These are phyloP conservation scores for Ectemnius cavifrons DNA, from an alignment of 2,888 invertebrate species.

Conservation along the genomic window DNA sequence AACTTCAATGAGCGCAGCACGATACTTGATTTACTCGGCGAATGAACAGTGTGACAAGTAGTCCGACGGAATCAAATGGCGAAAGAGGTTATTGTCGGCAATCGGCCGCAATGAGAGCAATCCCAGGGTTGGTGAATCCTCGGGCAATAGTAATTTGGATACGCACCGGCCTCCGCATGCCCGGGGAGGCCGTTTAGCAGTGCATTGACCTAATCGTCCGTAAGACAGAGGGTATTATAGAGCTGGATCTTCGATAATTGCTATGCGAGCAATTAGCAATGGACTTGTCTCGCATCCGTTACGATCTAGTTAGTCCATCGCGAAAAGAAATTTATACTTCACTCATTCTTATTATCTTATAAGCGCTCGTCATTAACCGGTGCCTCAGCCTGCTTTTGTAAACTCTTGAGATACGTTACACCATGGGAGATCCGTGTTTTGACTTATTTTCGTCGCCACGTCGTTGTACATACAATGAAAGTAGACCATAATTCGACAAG, in stretches of 20 bases:
- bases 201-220: conserved; percentile 49
- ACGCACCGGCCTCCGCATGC: conserved; percentile 25
- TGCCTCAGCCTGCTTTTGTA: neutral
- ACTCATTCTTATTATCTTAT: conserved; percentile 15
- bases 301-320: neutral
- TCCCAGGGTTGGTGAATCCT: conserved; percentile 30
- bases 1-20: too few species aligned
- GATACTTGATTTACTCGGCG: too few species aligned
- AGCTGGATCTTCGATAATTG: conserved; percentile 51
- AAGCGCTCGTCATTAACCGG: conserved; percentile 7
- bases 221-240: conserved; percentile 36
- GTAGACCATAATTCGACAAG: conserved; percentile 11
- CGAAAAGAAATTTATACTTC: neutral
- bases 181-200: conserved; percentile 26
- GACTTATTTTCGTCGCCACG: too few species aligned
- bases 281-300: conserved; percentile 5
- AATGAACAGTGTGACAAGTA: neutral
- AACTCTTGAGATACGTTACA: too few species aligned
- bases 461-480: too few species aligned
- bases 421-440: too few species aligned
- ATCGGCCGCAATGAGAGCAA: conserved; percentile 20
- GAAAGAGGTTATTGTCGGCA: too few species aligned
- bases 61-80: neutral
- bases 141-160: conserved; percentile 46
- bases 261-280: conserved; percentile 42